Conservation (phyloP, 2,113 vertebrate species). For the Thunnus maccoyii region DNA sequence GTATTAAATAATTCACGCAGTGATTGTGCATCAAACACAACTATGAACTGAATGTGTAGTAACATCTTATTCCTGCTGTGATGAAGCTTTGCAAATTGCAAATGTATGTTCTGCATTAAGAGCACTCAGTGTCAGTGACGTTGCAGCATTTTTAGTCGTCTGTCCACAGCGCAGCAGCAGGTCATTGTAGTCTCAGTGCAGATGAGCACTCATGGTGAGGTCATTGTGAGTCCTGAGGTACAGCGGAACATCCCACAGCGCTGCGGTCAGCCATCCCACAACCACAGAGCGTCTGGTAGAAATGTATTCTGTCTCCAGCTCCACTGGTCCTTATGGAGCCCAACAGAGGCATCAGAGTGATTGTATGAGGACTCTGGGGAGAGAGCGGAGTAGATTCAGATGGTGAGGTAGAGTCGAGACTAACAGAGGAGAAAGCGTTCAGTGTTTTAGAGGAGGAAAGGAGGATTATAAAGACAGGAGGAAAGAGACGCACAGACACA, state of each 20-base stretch:
- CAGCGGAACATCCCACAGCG: slow-evolving; percentile 65
- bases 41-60: slow-evolving; percentile 23
- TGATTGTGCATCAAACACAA: neutral
- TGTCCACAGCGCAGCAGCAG: slow-evolving; percentile 20
- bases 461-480: slow-evolving; percentile 35
- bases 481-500: neutral
- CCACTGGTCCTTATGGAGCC: slow-evolving; percentile 60
- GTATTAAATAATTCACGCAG: slow-evolving; percentile 33
- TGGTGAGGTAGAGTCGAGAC: slow-evolving; percentile 37
- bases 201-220: slow-evolving; percentile 64
- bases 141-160: slow-evolving; percentile 12
- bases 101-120: slow-evolving; percentile 44
- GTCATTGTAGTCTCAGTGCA: slow-evolving; percentile 43
- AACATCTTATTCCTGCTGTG: slow-evolving; percentile 15
- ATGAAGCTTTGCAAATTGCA: slow-evolving; percentile 30
- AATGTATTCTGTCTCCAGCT: slow-evolving; percentile 67
- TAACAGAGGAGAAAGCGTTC: slow-evolving; percentile 50
- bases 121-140: slow-evolving; percentile 39
- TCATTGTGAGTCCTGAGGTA: slow-evolving; percentile 65
- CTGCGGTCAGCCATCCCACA: slow-evolving; percentile 56
- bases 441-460: slow-evolving; percentile 29
- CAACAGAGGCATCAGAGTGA: slow-evolving; percentile 66
- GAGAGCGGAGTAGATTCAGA: slow-evolving; percentile 65
- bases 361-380: slow-evolving; percentile 61
- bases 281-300: slow-evolving; percentile 64